Evolutionary conservation across 2,113 vertebrate genomes (phyloP).

Genomic region (Mus spicilegus): DNA sequence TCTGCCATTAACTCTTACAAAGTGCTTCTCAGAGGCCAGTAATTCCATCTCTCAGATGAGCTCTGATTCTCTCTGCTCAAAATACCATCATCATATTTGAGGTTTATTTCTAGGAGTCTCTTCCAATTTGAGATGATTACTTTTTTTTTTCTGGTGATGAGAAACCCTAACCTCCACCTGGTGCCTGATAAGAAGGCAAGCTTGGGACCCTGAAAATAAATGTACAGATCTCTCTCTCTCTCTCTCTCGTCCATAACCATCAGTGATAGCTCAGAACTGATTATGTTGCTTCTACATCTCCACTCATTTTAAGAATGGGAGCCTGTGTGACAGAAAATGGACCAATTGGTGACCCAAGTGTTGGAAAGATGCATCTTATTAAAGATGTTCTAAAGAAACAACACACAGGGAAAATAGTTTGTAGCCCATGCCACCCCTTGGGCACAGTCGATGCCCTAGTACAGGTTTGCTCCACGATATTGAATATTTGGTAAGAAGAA

Average conservation of each 20-base stretch:
- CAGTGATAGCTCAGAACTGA: conserved; percentile 54
- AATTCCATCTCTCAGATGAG: background rate
- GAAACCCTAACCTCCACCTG: conserved; percentile 61
- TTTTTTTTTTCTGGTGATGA: conserved; percentile 38
- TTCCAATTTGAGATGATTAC: conserved; percentile 49
- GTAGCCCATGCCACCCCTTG: background rate
- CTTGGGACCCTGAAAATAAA: background rate
- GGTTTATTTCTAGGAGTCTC: conserved; percentile 39
- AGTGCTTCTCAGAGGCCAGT: background rate
- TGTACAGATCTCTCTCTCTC: too few relatives aligned
- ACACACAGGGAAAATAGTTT: background rate
- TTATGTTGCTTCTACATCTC: background rate
- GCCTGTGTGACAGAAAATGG: background rate
- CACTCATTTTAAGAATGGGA: background rate
- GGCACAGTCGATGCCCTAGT: background rate
- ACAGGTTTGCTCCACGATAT: background rate
- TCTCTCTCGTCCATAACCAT: background rate
- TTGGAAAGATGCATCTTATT: background rate
- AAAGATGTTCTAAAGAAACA: background rate
- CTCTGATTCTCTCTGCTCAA: conserved; percentile 19
- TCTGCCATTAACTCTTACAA: conserved; percentile 8
- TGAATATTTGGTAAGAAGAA: background rate
- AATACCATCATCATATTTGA: conserved; percentile 38
- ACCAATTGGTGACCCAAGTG: background rate
- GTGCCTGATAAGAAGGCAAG: background rate